Evolutionary conservation across 2,797 vertebrate genomes (phyloP).

Genomic region (Hephaestus fuliginosus): DNA sequence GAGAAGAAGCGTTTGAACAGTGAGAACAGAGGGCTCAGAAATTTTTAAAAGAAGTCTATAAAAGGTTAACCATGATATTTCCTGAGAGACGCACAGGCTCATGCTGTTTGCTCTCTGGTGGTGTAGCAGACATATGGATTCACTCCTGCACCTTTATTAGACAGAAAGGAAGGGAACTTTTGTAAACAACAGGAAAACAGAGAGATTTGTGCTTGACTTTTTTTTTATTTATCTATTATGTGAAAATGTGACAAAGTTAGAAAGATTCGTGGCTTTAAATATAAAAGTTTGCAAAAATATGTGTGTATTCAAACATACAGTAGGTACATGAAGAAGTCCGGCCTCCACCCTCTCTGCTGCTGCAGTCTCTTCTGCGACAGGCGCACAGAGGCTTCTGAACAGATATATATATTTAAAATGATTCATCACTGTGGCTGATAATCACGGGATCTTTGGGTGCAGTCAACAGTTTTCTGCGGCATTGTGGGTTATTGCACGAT

Average conservation of each 20-base stretch:
- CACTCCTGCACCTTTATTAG: neutral
- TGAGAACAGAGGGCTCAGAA: neutral
- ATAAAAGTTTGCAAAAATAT: slow-evolving; percentile 82
- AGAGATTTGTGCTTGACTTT: slow-evolving; percentile 61
- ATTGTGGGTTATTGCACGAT: slow-evolving; percentile 78
- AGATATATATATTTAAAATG: slow-evolving; percentile 55
- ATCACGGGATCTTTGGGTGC: slow-evolving; percentile 72
- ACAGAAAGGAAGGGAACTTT: slow-evolving; percentile 21
- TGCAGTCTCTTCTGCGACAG: slow-evolving; percentile 16
- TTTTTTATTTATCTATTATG: slow-evolving; percentile 63
- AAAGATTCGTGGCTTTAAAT: slow-evolving; percentile 78
- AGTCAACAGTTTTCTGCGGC: slow-evolving; percentile 44
- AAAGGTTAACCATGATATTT: slow-evolving; percentile 13
- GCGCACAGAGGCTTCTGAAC: slow-evolving; percentile 30
- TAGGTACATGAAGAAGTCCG: slow-evolving; percentile 53
- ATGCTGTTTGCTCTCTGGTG: neutral
- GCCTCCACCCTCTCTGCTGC: slow-evolving; percentile 25
- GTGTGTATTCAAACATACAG: slow-evolving; percentile 73
- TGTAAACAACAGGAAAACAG: slow-evolving; percentile 24
- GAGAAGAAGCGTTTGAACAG: neutral
- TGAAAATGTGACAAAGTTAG: slow-evolving; percentile 81
- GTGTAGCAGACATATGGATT: slow-evolving; percentile 8
- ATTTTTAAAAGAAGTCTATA: neutral
- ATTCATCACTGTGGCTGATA: slow-evolving; percentile 27
- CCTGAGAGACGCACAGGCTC: neutral